Base-by-base conservation (phyloP, 2,888 invertebrate species). In the Rhodophaea formosa region DNA sequence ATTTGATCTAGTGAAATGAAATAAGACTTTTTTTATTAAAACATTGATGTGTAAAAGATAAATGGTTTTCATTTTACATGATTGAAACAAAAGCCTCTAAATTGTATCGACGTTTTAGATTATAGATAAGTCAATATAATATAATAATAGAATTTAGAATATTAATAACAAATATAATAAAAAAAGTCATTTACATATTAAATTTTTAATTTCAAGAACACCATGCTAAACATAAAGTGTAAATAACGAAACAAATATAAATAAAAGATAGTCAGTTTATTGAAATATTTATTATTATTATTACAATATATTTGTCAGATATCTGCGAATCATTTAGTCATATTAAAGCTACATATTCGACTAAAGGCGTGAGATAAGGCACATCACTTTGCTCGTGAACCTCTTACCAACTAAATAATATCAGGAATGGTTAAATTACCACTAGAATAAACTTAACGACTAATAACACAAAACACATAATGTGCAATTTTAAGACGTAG, bases 311-410 rank as follows among this genome's bases (percentile, higher is more conserved):
- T 39, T 39, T 12, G 39, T 39, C 39, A 39, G 3, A 12, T 12
- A 39, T 39, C n/a, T 39, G 39, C 12, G 5, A 39, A 39, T 39
- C 12, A 35, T 53, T 42, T 32, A 43, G 39, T 16, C 42, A 42
- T 29, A 53, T 53, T 53, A 53, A 53, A 53, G 53, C 53, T 53
- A n/a, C n/a, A n/a, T n/a, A n/a, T 23, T 53, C 43, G 35, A 43
- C 53, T 29, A 29, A 30, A 49, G 32, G 15, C 15, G 30, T 32
- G 15, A 15, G 30, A 14, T n/a, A 53, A 53, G 42, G 43, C 53
- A 53, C 43, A 30, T 49, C 10, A 10, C 23, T 17, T 46, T 16
- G 7, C 32, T 51, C 16, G 15, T 16, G 10, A 17, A 17, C 45
- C n/a, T 6, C 14, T n/a, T 32, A 51, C 32, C 16, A 16, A 51